These are phyloP conservation scores for Amiota minor DNA, from an alignment of 2,888 invertebrate genomes.

Conservation along the genomic window DNA sequence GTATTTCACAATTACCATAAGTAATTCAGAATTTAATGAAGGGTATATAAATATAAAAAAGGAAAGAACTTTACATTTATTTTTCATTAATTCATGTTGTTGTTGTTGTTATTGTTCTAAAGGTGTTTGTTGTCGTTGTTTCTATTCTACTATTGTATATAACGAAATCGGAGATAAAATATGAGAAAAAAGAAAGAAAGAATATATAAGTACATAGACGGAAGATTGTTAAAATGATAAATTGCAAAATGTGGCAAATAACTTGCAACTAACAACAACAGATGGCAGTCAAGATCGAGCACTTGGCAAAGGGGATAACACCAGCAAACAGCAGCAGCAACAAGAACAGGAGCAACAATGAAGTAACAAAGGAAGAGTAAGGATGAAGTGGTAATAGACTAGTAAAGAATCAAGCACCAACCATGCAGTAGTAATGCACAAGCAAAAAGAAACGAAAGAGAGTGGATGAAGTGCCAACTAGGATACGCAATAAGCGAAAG, in stretches of 20 bases:
- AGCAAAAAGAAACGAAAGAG: too few relatives aligned
- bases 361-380: too few relatives aligned
- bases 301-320: background rate
- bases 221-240: conserved; percentile 30
- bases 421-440: too few relatives aligned
- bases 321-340: too few relatives aligned
- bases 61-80: background rate
- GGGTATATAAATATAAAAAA: background rate
- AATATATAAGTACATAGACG: conserved; percentile 10
- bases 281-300: background rate
- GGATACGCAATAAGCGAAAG: background rate
- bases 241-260: conserved; percentile 29
- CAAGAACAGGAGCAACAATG: too few relatives aligned
- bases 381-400: too few relatives aligned
- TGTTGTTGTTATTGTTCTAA: conserved; percentile 9
- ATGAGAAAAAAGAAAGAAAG: background rate
- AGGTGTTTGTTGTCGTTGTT: background rate
- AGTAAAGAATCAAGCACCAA: too few relatives aligned
- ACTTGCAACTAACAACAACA: conserved; percentile 29
- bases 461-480: background rate
- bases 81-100: conserved; percentile 13
- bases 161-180: background rate
- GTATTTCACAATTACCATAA: too few relatives aligned
- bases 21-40: background rate
- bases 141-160: too few relatives aligned